These are phyloP conservation scores for Nezara viridula DNA, from an alignment of 2,888 invertebrate species.

Conservation along the genomic window DNA sequence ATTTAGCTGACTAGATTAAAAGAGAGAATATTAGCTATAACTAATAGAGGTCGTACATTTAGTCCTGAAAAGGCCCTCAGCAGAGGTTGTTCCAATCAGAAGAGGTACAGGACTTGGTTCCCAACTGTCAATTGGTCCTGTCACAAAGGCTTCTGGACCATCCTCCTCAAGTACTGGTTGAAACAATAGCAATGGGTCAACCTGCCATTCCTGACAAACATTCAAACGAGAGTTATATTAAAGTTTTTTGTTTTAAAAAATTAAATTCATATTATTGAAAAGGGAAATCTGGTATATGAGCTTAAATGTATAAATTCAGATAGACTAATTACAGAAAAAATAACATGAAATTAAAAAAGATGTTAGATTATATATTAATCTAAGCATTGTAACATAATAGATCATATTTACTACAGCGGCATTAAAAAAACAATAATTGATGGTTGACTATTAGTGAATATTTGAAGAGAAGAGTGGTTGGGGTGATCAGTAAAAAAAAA, in stretches of 20 bases:
- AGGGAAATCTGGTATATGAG: background rate
- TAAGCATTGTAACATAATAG: no score
- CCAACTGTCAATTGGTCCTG: slow-evolving; percentile 12
- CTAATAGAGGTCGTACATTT: background rate
- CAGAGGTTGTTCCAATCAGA: background rate
- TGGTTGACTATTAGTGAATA: no score
- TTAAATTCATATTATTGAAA: background rate
- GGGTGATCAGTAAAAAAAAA: no score
- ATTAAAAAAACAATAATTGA: no score
- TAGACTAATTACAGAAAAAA: background rate
- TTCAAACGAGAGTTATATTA: background rate
- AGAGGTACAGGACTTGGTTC: slow-evolving; percentile 14
- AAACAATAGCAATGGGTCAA: slow-evolving; percentile 4
- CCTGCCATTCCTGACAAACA: slow-evolving; percentile 15
- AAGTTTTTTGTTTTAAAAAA: background rate
- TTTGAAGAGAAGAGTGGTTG: no score
- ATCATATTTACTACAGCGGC: no score
- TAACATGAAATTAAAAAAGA: no score
- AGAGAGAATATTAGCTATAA: background rate
- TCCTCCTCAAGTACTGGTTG: background rate
- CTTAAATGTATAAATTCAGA: background rate
- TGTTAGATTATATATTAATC: no score
- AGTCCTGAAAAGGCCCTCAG: slow-evolving; percentile 11
- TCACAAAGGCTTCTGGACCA: background rate
- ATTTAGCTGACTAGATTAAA: background rate